A percentile compares a stretch with the other conserved stretches of the same genome.
These are phyloP conservation scores for Enteromius viviparus DNA, from an alignment of 2,797 vertebrate species.

Conservation along the genomic window DNA sequence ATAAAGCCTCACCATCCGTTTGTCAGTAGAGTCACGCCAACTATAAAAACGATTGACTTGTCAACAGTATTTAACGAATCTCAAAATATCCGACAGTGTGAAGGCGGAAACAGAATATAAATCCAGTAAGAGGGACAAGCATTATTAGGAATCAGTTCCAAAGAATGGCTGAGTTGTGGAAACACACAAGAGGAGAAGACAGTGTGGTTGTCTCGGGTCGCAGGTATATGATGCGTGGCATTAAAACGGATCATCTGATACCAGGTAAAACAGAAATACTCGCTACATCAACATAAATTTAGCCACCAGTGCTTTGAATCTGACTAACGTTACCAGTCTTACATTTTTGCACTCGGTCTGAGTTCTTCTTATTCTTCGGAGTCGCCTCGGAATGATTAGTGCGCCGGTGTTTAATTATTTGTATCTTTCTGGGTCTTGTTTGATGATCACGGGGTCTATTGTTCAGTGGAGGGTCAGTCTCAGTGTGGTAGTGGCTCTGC, in stretches of 20 bases:
- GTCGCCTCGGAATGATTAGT: slow-evolving; percentile 7
- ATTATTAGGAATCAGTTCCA: neutral
- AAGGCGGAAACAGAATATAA: neutral
- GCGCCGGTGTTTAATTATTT: slow-evolving; percentile 17
- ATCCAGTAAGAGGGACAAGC: neutral
- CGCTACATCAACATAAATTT: neutral
- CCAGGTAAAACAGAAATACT: neutral
- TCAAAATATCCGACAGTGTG: neutral
- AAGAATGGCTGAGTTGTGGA: neutral
- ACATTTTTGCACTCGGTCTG: slow-evolving; percentile 53
- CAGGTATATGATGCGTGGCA: slow-evolving; percentile 1
- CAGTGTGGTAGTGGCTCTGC: slow-evolving; percentile 66
- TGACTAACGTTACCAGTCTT: slow-evolving; percentile 33
- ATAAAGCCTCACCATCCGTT: slow-evolving; percentile 28
- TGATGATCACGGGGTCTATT: slow-evolving; percentile 63
- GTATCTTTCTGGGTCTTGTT: slow-evolving; percentile 34
- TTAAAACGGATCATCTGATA: neutral
- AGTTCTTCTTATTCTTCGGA: slow-evolving; percentile 47
- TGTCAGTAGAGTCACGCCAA: neutral
- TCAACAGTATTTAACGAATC: neutral
- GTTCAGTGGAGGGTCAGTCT: slow-evolving; percentile 67
- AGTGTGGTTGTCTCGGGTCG: slow-evolving; percentile 6
- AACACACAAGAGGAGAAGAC: neutral
- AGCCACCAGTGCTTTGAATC: slow-evolving; percentile 3
- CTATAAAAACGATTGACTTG: neutral